These are phyloP conservation scores for Bellardia pandia DNA, from an alignment of 2,888 invertebrate species.

Conservation along the genomic window DNA sequence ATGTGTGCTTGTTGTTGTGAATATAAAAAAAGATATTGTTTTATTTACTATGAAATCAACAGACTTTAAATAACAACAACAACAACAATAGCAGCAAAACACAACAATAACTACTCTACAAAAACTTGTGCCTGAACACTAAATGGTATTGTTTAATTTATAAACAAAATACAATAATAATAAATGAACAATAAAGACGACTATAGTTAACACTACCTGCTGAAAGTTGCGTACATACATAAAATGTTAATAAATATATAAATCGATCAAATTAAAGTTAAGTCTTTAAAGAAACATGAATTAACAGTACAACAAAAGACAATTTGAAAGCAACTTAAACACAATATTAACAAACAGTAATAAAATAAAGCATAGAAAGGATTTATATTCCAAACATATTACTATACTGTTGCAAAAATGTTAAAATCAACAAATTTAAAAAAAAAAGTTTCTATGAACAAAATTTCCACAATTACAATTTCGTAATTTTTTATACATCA, in stretches of 20 bases:
- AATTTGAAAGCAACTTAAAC: not conserved
- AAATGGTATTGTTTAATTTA: conserved; percentile 66
- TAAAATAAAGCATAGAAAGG: not conserved
- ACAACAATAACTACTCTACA: not conserved
- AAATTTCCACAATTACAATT: not conserved
- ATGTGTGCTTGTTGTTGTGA: conserved; percentile 7
- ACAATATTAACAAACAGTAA: not conserved
- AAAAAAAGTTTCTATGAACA: too few species aligned
- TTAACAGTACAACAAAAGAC: not conserved
- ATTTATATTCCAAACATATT: too few species aligned
- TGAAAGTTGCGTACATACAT: not conserved
- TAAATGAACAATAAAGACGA: conserved; percentile 52
- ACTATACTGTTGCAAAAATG: too few species aligned
- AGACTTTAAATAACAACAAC: conserved; percentile 67
- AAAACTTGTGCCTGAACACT: conserved; percentile 50
- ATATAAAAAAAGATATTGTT: conserved; percentile 62
- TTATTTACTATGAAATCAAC: conserved; percentile 72
- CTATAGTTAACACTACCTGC: conserved; percentile 36
- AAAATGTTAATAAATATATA: conserved; percentile 39
- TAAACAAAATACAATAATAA: conserved; percentile 52
- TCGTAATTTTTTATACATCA: not conserved
- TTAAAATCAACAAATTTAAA: not conserved
- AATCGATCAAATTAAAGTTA: not conserved
- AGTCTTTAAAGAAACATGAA: not conserved
- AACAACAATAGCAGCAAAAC: conserved; percentile 16